phyloP scores from a whole-genome alignment of 2,888 invertebrate genomes.

The Tetragnatha montana region DNA sequence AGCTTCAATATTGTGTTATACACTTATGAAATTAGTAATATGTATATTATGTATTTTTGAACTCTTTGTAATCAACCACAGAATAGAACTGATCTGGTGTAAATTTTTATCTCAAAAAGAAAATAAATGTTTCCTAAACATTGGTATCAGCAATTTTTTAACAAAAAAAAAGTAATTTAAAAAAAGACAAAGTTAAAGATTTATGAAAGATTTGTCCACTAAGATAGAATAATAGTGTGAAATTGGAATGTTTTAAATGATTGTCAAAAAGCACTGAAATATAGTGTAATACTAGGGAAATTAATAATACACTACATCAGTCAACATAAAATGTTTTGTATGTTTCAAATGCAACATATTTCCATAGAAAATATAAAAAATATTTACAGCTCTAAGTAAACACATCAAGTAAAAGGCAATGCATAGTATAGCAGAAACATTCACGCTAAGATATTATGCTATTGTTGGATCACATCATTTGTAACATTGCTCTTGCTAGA shows the following conservation, averaged over 20 bases:
- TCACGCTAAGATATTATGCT: neutral
- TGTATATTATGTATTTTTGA: slow-evolving; percentile 42
- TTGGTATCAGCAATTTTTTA: slow-evolving; percentile 4
- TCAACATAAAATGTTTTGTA: slow-evolving; percentile 56
- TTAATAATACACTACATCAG: slow-evolving; percentile 26
- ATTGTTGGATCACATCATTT: neutral
- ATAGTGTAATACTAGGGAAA: slow-evolving; percentile 14
- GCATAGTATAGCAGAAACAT: neutral
- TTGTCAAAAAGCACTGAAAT: slow-evolving; percentile 66
- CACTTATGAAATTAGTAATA: neutral
- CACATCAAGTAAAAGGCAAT: neutral
- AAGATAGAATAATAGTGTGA: slow-evolving; percentile 46
- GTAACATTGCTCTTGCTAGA: neutral
- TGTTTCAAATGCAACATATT: slow-evolving; percentile 22
- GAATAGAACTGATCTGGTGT: slow-evolving; percentile 14
- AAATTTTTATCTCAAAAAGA: slow-evolving; percentile 42
- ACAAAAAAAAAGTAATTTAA: neutral
- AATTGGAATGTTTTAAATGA: slow-evolving; percentile 69
- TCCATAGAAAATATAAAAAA: slow-evolving; percentile 10
- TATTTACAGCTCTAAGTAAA: slow-evolving; percentile 15
- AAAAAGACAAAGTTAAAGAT: neutral
- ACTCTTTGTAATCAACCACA: slow-evolving; percentile 25
- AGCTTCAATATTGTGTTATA: neutral
- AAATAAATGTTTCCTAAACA: slow-evolving; percentile 48
- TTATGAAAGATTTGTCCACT: slow-evolving; percentile 21